Percentiles rank a stretch among this genome's conserved stretches.
These are phyloP conservation scores for Elachura formosa DNA, from an alignment of 2,113 vertebrate species.

Conservation along the genomic window DNA sequence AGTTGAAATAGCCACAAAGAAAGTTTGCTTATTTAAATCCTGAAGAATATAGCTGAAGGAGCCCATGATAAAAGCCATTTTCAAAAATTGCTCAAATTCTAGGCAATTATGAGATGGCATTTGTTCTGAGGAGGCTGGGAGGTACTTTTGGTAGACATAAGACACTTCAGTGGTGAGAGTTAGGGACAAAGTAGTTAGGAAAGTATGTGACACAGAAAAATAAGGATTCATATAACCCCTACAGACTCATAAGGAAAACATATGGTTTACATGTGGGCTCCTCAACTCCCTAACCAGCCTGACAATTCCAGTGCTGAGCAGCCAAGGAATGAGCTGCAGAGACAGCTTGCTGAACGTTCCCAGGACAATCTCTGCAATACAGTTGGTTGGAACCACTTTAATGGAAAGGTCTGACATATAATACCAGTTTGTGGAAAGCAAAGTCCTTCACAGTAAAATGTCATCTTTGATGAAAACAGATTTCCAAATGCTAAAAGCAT, in stretches of 20 bases:
- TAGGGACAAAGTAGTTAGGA: not conserved
- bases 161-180: not conserved
- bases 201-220: not conserved
- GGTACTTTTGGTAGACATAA: not conserved
- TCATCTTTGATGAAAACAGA: not conserved
- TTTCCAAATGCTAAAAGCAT: not conserved
- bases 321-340: not conserved
- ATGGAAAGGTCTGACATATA: not conserved
- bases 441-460: not conserved
- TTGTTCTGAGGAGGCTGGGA: not conserved
- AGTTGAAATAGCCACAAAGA: not conserved
- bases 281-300: not conserved
- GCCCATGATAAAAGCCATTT: not conserved
- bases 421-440: not conserved
- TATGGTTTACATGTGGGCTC: not conserved
- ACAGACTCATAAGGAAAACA: not conserved
- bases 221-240: not conserved
- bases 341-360: not conserved
- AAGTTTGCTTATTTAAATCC: not conserved
- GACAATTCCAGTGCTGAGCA: not conserved
- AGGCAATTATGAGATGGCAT: not conserved
- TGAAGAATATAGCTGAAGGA: not conserved
- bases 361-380: not conserved
- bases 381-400: not conserved
- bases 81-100: not conserved